These are phyloP conservation scores for Ceriagrion tenellum DNA, from an alignment of 2,888 invertebrate genomes.

Conservation along the genomic window DNA sequence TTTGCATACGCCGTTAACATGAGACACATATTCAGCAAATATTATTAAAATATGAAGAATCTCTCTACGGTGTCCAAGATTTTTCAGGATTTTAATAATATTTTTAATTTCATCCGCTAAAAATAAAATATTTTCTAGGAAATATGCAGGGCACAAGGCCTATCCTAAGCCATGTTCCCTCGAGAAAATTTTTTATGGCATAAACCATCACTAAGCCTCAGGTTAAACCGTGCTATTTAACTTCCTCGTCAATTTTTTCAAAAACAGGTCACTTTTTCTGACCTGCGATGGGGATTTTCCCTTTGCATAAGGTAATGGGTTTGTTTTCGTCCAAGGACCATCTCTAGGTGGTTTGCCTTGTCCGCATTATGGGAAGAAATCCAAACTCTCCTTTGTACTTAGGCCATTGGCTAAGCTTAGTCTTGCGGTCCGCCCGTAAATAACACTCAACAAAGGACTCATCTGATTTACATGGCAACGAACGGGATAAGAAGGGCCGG, in stretches of 20 bases:
- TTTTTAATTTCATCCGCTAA: no score
- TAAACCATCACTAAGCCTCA: no score
- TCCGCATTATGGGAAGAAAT: background rate
- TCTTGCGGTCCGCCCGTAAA: background rate
- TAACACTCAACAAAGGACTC: constrained; percentile 21
- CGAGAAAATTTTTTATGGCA: no score
- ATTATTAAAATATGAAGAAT: no score
- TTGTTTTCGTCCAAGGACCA: background rate
- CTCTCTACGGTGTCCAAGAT: no score
- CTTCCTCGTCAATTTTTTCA: background rate
- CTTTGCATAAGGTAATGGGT: background rate
- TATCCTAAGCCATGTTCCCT: no score
- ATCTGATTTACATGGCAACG: constrained; percentile 13
- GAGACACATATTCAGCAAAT: no score
- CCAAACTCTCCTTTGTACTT: background rate
- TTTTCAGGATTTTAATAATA: no score
- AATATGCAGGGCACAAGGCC: no score
- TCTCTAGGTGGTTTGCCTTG: background rate
- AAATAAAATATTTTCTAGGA: no score
- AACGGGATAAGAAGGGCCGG: background rate
- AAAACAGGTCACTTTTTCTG: background rate
- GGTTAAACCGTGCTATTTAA: no score
- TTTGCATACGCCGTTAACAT: no score
- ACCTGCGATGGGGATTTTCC: background rate
- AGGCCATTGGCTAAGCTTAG: background rate